phyloP scores from a whole-genome alignment of 1,140 invertebrate genomes.

The Sinonovacula constricta region DNA sequence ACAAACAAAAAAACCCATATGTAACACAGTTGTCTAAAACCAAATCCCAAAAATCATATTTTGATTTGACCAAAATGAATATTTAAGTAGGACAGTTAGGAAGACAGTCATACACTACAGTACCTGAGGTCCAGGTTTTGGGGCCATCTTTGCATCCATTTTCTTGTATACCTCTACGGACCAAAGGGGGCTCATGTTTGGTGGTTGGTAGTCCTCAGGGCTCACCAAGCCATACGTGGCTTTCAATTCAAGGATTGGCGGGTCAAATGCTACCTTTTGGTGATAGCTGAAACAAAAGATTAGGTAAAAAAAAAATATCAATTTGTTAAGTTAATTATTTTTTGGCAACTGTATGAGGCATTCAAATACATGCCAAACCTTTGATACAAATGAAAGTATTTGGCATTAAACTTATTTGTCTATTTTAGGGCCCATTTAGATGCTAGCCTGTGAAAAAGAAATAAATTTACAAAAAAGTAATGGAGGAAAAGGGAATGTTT shows the following conservation, averaged over 20 bases:
- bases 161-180: conserved; percentile 81
- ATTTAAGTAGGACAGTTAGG: neutral
- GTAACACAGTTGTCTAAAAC: neutral
- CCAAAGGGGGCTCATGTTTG: conserved; percentile 82
- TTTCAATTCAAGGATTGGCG: conserved; percentile 83
- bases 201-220: conserved; percentile 83
- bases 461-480: no score
- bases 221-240: conserved; percentile 85
- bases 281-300: no score
- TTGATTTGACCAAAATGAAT: neutral
- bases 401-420: no score
- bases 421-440: no score
- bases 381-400: no score
- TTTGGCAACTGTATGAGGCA: no score
- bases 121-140: conserved; percentile 69
- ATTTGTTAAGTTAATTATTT: no score
- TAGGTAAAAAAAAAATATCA: no score
- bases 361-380: no score
- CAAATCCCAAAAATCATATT: neutral
- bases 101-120: neutral
- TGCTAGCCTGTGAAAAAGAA: no score
- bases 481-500: no score
- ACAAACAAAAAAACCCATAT: no score
- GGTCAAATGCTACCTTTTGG: conserved; percentile 83
- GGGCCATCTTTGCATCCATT: conserved; percentile 79